Evolutionary conservation across 1,140 invertebrate genomes (phyloP), one percentile per base, ranked within the genome.

Genomic region (honey bee (Apis mellifera)): DNA sequence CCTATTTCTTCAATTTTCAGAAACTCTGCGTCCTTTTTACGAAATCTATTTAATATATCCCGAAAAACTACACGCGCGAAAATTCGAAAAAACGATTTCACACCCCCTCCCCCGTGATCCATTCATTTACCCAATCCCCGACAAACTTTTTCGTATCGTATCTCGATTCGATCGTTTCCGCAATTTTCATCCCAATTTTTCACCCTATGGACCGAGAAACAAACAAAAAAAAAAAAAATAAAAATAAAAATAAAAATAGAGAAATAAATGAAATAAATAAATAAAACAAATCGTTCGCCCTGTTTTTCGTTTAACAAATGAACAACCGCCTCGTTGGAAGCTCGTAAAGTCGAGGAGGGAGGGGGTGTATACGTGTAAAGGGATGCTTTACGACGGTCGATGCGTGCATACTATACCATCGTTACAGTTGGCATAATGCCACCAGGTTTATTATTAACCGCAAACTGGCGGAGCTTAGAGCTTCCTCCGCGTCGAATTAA

Each of bases 401-500:
- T 74, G 83, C 78, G 78, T 87, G 78, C 83, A 72, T 23, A 74
- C 21, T 54, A 84, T 23, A 74, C 21, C 48, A 84, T 72, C 78
- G 78, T 82, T 59, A 82, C 79, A 76, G 54, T 76, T 86, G 87
- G 85, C 83, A 74, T 82, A 65, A 65, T 62, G 83, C 88, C 88
- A 89, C 54, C 19, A 75, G 86, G 80, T 89, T 89, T 89, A 89
- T 89, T 89, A 87, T 89, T 89, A 83, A 87, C 85, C 76, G 83
- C 81, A 85, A 82, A 88, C 84, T 65, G 74, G 73, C 78, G 76
- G 72, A 69, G 73, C 62, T 82, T 82, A 82, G 52, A 76, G 54
- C 55, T 57, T 23, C 54, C 62, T 54, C 62, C 32, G 32, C 32
- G 32, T 26, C 79, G 79, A 75, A 82, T 82, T 82, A 82, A 82